A percentile compares a stretch with the other conserved stretches of the same genome.
Evolutionary conservation across 1,140 invertebrate genomes (phyloP).

Genomic region (Ceratina japonica): DNA sequence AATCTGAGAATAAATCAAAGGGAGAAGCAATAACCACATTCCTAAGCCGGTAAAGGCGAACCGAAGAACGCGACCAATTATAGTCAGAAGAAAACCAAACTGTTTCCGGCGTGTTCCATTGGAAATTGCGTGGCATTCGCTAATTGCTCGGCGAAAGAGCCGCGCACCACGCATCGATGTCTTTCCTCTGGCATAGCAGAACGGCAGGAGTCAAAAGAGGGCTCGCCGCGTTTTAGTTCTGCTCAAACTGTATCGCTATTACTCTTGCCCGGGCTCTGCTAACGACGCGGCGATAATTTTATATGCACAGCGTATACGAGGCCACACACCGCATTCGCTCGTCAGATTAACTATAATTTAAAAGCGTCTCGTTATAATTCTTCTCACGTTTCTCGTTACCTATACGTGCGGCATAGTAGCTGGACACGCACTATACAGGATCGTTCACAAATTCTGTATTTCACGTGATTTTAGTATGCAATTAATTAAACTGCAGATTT

Average conservation of each 20-base stretch:
- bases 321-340: slow-evolving; percentile 33
- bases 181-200: no score
- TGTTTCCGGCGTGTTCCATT: slow-evolving; percentile 38
- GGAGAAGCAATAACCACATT: slow-evolving; percentile 31
- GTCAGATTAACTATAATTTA: slow-evolving; percentile 40
- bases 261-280: slow-evolving; percentile 11
- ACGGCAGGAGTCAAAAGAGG: slow-evolving; percentile 15
- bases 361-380: slow-evolving; percentile 48
- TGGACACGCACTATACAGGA: no score
- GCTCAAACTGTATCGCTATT: slow-evolving; percentile 30
- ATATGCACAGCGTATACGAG: slow-evolving; percentile 36
- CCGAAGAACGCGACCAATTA: slow-evolving; percentile 37
- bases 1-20: slow-evolving; percentile 23
- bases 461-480: no score
- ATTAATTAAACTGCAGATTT: no score
- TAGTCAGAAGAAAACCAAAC: slow-evolving; percentile 34
- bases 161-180: slow-evolving; percentile 7
- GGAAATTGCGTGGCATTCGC: slow-evolving; percentile 35
- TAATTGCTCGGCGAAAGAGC: slow-evolving; percentile 8
- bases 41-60: not conserved
- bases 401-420: not conserved
- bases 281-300: slow-evolving; percentile 34
- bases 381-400: slow-evolving; percentile 43
- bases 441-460: no score
- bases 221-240: not conserved